Conservation (phyloP, 2,113 vertebrate species). For the Nestor notabilis region DNA sequence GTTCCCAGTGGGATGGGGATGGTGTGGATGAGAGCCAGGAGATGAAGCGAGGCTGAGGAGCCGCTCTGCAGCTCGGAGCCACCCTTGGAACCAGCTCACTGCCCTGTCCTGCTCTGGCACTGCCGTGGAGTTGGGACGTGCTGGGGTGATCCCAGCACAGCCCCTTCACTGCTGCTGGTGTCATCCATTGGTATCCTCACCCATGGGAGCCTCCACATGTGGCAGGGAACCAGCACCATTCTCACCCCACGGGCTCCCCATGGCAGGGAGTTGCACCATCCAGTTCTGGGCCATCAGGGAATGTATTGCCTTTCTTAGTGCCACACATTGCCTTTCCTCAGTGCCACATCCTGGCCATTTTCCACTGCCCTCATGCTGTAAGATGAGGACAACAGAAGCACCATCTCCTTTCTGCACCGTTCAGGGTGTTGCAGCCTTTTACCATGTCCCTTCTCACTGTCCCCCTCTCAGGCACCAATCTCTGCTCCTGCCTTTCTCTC, state of each 20-base stretch:
- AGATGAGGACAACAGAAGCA: not conserved
- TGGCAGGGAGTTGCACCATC: not conserved
- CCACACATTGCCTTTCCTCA: not conserved
- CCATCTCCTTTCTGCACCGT: not conserved
- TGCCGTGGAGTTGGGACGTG: not conserved
- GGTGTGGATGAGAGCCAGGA: fast-evolving
- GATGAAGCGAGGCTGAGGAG: not conserved
- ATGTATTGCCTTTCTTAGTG: not conserved
- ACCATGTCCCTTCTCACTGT: not conserved
- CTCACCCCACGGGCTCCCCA: not conserved
- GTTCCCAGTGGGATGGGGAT: not conserved
- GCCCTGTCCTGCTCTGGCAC: not conserved
- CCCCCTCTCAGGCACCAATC: not conserved
- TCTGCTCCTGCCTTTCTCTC: not conserved
- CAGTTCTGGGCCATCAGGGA: fast-evolving
- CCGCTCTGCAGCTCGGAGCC: not conserved
- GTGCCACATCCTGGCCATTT: not conserved
- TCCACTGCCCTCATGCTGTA: not conserved
- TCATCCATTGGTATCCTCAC: not conserved
- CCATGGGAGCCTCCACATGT: not conserved
- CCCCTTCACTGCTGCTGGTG: not conserved
- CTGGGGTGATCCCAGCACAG: not conserved
- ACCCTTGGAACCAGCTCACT: fast-evolving
- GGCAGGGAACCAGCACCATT: not conserved
- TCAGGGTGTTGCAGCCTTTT: not conserved